Conservation (phyloP, 2,888 invertebrate species). For the Electrophaes corylata region DNA sequence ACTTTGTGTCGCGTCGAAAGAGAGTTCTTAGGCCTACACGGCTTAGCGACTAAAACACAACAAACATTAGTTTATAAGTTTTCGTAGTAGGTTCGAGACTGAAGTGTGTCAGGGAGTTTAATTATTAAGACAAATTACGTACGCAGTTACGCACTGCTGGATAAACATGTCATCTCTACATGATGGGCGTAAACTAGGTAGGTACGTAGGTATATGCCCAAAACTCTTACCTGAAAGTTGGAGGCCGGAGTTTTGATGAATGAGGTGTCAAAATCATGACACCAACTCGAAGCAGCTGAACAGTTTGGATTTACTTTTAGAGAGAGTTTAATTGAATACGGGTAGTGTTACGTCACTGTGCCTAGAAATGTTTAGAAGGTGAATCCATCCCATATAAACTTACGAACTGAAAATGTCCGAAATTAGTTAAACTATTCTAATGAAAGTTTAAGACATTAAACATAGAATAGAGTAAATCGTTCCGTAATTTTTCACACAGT, state of each 20-base stretch:
- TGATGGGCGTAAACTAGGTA: not conserved
- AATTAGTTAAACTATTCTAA: not conserved
- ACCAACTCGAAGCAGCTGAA: slow-evolving; percentile 23
- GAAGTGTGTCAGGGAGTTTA: slow-evolving; percentile 1
- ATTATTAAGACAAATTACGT: slow-evolving; percentile 12
- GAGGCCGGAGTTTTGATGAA: slow-evolving; percentile 36
- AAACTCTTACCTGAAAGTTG: slow-evolving; percentile 31
- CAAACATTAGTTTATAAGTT: not conserved
- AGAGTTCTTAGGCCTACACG: no score
- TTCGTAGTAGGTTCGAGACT: not conserved
- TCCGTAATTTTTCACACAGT: no score
- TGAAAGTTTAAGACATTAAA: not conserved
- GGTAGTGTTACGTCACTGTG: not conserved
- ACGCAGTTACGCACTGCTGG: slow-evolving; percentile 7
- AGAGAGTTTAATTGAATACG: slow-evolving; percentile 24
- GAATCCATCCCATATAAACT: not conserved
- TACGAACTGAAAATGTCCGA: not conserved
- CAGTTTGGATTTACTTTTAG: slow-evolving; percentile 12
- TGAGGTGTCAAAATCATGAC: slow-evolving; percentile 33
- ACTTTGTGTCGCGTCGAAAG: no score
- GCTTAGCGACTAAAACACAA: no score
- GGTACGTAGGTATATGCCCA: slow-evolving; percentile 2
- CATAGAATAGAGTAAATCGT: no score
- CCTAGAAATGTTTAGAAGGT: not conserved
- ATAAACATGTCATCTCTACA: slow-evolving; percentile 2